Evolutionary conservation across 2,888 invertebrate genomes (phyloP).

Genomic region (Lasioglossum vierecki): DNA sequence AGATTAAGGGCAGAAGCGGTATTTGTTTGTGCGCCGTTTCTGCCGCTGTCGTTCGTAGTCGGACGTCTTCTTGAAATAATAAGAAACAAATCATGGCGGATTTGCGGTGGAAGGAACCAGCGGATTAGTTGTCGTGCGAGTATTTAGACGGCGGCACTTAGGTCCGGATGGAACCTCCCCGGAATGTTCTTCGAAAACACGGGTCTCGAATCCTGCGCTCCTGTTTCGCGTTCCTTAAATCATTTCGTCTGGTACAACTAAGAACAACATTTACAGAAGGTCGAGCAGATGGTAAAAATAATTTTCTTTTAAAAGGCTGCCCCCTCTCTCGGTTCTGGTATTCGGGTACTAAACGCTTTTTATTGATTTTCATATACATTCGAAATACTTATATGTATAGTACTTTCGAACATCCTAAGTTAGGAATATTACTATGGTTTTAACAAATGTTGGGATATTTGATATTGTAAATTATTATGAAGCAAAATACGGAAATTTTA

Average conservation of each 20-base stretch:
- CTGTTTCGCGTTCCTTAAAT: constrained; percentile 53
- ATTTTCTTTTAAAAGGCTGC: constrained; percentile 23
- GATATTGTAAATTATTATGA: background rate
- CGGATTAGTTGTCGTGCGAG: constrained; percentile 45
- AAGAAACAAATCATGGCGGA: constrained; percentile 68
- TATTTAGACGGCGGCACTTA: constrained; percentile 24
- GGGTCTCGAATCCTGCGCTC: constrained; percentile 40
- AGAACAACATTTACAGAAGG: constrained; percentile 52
- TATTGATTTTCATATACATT: background rate
- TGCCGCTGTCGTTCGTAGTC: constrained; percentile 37
- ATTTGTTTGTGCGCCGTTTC: constrained; percentile 56
- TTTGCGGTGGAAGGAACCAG: constrained; percentile 45
- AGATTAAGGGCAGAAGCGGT: constrained; percentile 37
- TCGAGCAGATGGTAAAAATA: constrained; percentile 54
- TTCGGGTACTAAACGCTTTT: background rate
- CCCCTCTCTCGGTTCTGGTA: background rate
- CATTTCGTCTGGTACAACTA: constrained; percentile 36
- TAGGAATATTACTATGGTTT: background rate
- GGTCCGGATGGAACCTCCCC: constrained; percentile 17
- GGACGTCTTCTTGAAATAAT: constrained; percentile 60
- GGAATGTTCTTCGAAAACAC: constrained; percentile 56
- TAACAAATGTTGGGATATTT: background rate
- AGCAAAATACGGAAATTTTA: background rate
- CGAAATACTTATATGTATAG: background rate
- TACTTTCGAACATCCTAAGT: background rate